phyloP scores from a whole-genome alignment of 2,113 vertebrate genomes.

The Puntigrus tetrazona region DNA sequence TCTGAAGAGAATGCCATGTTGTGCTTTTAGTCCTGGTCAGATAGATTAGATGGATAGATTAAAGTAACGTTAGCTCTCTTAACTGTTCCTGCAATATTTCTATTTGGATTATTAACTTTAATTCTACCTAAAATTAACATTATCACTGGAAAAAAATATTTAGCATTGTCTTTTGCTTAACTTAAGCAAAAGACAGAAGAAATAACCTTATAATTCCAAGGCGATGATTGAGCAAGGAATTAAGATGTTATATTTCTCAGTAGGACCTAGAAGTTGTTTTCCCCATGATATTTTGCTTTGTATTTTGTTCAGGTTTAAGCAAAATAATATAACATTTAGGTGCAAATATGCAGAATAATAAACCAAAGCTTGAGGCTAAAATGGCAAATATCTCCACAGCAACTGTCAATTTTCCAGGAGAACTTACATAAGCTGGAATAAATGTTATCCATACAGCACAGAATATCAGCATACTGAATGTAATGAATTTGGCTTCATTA shows the following conservation, averaged over 20 bases:
- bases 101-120: too few species aligned
- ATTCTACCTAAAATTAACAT: too few species aligned
- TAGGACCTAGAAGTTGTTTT: not conserved
- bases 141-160: too few species aligned
- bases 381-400: not conserved
- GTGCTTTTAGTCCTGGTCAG: too few species aligned
- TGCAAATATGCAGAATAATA: conserved; percentile 36
- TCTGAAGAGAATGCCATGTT: too few species aligned
- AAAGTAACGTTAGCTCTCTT: too few species aligned
- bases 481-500: not conserved
- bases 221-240: too few species aligned
- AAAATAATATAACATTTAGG: not conserved
- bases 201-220: too few species aligned
- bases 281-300: not conserved
- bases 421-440: not conserved
- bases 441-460: not conserved
- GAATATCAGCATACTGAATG: not conserved
- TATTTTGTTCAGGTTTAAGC: not conserved
- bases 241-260: not conserved
- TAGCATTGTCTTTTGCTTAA: too few species aligned
- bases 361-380: not conserved
- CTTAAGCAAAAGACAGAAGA: too few species aligned
- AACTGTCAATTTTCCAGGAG: not conserved
- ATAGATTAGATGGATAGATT: too few species aligned
- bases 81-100: too few species aligned